These are phyloP conservation scores for Drosophila ambigua DNA, from an alignment of 1,140 invertebrate species.

Conservation along the genomic window DNA sequence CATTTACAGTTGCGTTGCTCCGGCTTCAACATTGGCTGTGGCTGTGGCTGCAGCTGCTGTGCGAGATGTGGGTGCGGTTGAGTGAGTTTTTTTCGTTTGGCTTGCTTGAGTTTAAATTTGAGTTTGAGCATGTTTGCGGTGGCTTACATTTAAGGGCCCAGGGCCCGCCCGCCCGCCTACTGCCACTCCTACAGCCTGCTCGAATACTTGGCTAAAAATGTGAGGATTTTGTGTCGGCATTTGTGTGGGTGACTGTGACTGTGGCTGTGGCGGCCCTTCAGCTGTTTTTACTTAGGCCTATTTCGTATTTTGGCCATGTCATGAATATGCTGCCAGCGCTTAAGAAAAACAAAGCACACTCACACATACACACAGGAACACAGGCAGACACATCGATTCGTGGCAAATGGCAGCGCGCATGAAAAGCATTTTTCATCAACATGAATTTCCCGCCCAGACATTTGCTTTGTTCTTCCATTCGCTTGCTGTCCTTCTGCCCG, in stretches of 20 bases:
- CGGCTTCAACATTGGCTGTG: constrained; percentile 53
- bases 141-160: constrained; percentile 24
- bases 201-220: neutral
- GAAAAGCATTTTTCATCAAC: constrained; percentile 81
- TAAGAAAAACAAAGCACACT: constrained; percentile 28
- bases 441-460: constrained; percentile 73
- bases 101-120: constrained; percentile 29
- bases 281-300: constrained; percentile 61
- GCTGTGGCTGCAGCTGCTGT: constrained; percentile 21
- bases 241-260: constrained; percentile 5
- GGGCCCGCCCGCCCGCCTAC: constrained; percentile 6
- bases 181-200: constrained; percentile 10
- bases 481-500: constrained; percentile 6
- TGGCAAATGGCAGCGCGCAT: constrained; percentile 74
- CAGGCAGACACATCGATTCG: constrained; percentile 55
- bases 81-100: constrained; percentile 31
- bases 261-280: constrained; percentile 21
- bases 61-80: constrained; percentile 69
- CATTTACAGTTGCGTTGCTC: constrained; percentile 57
- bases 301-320: constrained; percentile 72
- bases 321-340: constrained; percentile 68
- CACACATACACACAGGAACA: constrained; percentile 20
- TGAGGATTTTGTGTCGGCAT: neutral
- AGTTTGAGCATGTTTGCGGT: constrained; percentile 5
- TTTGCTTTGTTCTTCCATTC: constrained; percentile 66